phyloP scores from a whole-genome alignment of 2,113 vertebrate genomes.

The Equus przewalskii region DNA sequence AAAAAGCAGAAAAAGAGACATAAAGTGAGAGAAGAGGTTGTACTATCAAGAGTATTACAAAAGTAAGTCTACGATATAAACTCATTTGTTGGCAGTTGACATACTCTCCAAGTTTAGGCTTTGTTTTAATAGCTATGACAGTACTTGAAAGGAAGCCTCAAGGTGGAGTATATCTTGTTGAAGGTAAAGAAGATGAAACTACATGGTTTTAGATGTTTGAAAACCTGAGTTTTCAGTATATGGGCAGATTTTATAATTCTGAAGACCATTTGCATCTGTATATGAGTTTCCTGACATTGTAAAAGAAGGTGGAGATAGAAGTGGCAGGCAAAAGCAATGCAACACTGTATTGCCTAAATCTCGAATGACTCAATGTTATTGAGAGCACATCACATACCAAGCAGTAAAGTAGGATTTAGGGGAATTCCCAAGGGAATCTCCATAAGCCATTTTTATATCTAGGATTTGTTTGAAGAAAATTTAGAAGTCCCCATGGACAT shows the following conservation, averaged over 20 bases:
- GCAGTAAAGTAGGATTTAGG: background rate
- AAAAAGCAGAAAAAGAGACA: constrained; percentile 94
- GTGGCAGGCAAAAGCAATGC: background rate
- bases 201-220: background rate
- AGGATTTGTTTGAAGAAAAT: constrained; percentile 34
- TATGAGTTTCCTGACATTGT: background rate
- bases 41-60: constrained; percentile 90
- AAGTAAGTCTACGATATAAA: constrained; percentile 87
- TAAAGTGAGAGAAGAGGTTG: constrained; percentile 93
- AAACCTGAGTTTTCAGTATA: background rate
- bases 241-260: background rate
- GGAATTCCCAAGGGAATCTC: constrained; percentile 46
- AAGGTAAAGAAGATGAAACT: background rate
- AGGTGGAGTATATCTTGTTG: background rate
- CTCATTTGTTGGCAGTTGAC: background rate
- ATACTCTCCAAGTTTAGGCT: background rate
- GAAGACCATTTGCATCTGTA: background rate
- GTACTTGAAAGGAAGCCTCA: background rate
- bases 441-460: background rate
- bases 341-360: background rate
- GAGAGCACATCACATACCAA: background rate
- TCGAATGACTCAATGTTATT: background rate
- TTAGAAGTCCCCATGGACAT: background rate
- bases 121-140: background rate
- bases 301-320: background rate